Conservation (phyloP, 2,797 vertebrate species). For the Pangasius djambal region DNA sequence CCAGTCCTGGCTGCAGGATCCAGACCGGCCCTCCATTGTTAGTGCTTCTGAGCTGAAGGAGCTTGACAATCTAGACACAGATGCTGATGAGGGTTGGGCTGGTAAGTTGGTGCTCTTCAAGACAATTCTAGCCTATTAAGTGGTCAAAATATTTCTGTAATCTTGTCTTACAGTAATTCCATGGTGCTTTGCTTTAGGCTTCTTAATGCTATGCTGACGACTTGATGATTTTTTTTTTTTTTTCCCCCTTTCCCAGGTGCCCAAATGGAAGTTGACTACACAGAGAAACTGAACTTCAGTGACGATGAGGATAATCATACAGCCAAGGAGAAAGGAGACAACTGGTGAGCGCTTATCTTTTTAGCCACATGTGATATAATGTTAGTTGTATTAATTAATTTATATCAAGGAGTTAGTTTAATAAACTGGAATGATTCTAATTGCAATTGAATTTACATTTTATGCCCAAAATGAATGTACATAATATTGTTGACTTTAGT, state of each 20-base stretch:
- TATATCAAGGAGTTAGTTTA: not conserved
- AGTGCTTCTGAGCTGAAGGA: slow-evolving; percentile 97
- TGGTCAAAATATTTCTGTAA: not conserved
- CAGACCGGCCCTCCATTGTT: slow-evolving; percentile 93
- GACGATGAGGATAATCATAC: slow-evolving; percentile 96
- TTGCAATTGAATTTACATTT: not conserved
- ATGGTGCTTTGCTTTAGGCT: not conserved
- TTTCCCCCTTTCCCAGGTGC: slow-evolving; percentile 78
- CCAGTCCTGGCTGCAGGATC: slow-evolving; percentile 87
- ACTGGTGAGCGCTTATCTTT: slow-evolving; percentile 75
- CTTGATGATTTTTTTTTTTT: not conserved
- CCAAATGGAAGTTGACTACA: slow-evolving; percentile 98
- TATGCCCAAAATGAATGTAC: not conserved
- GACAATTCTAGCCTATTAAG: not conserved
- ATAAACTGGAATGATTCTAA: not conserved
- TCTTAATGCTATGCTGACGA: not conserved
- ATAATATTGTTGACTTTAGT: not conserved
- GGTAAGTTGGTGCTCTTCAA: slow-evolving; percentile 69
- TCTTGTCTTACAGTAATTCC: not conserved
- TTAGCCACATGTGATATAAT: not conserved
- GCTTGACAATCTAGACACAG: slow-evolving; percentile 94
- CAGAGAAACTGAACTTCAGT: slow-evolving; percentile 98
- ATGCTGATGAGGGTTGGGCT: slow-evolving; percentile 98
- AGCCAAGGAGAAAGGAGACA: slow-evolving; percentile 87
- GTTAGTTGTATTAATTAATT: not conserved